Base-by-base conservation (phyloP, 1,140 invertebrate species). In the Calliopsis andreniformis region DNA sequence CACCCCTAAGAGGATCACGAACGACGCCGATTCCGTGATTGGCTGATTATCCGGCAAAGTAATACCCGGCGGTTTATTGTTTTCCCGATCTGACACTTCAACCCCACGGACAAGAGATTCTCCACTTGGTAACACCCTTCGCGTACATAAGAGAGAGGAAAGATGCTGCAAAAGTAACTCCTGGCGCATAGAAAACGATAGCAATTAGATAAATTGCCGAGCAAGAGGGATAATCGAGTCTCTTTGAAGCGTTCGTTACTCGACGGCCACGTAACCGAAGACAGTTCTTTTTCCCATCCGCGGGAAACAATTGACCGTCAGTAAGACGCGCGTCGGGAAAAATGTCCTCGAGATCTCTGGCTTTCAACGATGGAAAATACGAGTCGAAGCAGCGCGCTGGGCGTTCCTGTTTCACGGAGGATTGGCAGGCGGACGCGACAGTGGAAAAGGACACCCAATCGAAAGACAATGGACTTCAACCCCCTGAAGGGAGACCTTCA, bases 21-120 rank as follows among this genome's bases (percentile, higher is more conserved):
- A 68, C 77, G 72, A 84, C 68, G 58, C 67, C 75, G 68, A 78
- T 75, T 69, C 76, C 64, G 53, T 86, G 85, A 87, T 87, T 87
- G 86, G 82, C 81, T 87, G 83, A 87, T 88, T 87, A 87, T 83
- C 71, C 76, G 61, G 71, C 59, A 77, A 76, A 53, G 79, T 86
- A 87, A 87, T 86, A 77, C 47, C 49, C 63, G 78, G 58, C 69
- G 80, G 64, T 84, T 85, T 85, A 85, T 82, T 85, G 83, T 85
- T 84, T 85, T 73, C 77, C 49, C 76, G 49, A 78, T 84, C 80
- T 82, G 82, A 85, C 83, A 85, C 83, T 85, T 84, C 78, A 82
- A 66, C 53, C 62, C 42, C 16, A 23, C 23, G 56, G 43, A 62
- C 58, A 84, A 84, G 73, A 80, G 83, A 81, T 78, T 59, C 70